Evolutionary conservation across 2,888 invertebrate genomes (phyloP), one percentile per base, ranked within the genome.

Genomic region (Athalia circularis): DNA sequence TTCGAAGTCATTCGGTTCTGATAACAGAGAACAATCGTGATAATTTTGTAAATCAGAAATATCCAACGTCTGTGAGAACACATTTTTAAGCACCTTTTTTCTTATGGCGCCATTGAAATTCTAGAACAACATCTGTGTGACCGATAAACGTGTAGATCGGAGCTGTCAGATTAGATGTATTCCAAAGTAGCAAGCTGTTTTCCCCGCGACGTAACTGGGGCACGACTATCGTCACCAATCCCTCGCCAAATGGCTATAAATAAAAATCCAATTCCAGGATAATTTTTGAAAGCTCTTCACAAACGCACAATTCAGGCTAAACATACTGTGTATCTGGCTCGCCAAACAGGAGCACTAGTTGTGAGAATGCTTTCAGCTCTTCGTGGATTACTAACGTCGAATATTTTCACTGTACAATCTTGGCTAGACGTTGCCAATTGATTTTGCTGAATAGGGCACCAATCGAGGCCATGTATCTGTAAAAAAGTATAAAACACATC

Each of bases 401-500:
- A 98, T 90, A 97, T 96, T 91, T 98, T 98, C 3, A 98, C 97
- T 70, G 97, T 97, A 78, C 97, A 96, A 91, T 99, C 98, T 91
- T 98, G 98, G 91, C 98, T 98, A 79, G 97, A 97, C 7, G 98
- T 98, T 64, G 96, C 96, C 79, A 97, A 90, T 86, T 96, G 96
- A 82, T 95, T 95, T 90, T 97, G 96, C 85, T 95, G 94, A 81
- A 93, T 94, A 11, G 96, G 95, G 90, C 96, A 97, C 98, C 98
- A 99, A 90, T 98, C 98, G 54, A 99, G 93, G 65, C 98, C 97
- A 88, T 98, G 96, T 82, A 98, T 98, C 92, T 97, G 93, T 82
- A 91, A 92, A 50, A 13, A 50, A 61, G 29, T 29, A 29, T 29
- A 29, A 29, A 70, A 72, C 11, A 78, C n/a, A 11, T 5, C 43